A percentile compares a stretch with the other conserved stretches of the same genome.
phyloP scores from a whole-genome alignment of 1,140 invertebrate genomes.

The Cheumatopsyche charites region DNA sequence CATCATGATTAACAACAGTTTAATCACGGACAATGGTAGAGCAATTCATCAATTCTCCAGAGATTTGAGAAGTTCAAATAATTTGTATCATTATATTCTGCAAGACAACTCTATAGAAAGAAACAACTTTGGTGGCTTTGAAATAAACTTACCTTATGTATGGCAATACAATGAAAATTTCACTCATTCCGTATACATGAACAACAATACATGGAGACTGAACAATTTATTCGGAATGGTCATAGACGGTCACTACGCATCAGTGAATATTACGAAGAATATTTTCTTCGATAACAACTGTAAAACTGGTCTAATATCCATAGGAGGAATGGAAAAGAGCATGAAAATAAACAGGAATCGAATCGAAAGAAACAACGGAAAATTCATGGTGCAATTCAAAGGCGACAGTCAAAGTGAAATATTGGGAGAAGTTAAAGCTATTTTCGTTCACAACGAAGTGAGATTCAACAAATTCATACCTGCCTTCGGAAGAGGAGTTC shows the following conservation, averaged over 20 bases:
- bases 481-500: slow-evolving; percentile 52
- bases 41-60: slow-evolving; percentile 87
- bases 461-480: slow-evolving; percentile 69
- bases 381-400: slow-evolving; percentile 87
- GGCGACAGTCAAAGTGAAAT: slow-evolving; percentile 94
- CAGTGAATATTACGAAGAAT: slow-evolving; percentile 83
- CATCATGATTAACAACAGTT: slow-evolving; percentile 82
- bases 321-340: slow-evolving; percentile 97
- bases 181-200: slow-evolving; percentile 85
- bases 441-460: slow-evolving; percentile 81
- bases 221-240: slow-evolving; percentile 87
- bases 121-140: slow-evolving; percentile 83
- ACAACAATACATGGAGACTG: slow-evolving; percentile 84
- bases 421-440: slow-evolving; percentile 78
- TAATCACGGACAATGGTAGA: slow-evolving; percentile 83
- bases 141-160: slow-evolving; percentile 87
- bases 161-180: slow-evolving; percentile 96
- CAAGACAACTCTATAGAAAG: slow-evolving; percentile 87
- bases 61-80: slow-evolving; percentile 90
- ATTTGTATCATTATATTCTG: slow-evolving; percentile 92
- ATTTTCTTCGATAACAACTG: slow-evolving; percentile 87
- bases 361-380: slow-evolving; percentile 82
- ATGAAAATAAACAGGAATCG: slow-evolving; percentile 80
- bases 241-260: slow-evolving; percentile 91
- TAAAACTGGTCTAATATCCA: slow-evolving; percentile 78